Percentiles rank a stretch among this genome's conserved stretches.
These are phyloP conservation scores for Odocoileus hemionus DNA, from an alignment of 2,113 vertebrate genomes.

Conservation along the genomic window DNA sequence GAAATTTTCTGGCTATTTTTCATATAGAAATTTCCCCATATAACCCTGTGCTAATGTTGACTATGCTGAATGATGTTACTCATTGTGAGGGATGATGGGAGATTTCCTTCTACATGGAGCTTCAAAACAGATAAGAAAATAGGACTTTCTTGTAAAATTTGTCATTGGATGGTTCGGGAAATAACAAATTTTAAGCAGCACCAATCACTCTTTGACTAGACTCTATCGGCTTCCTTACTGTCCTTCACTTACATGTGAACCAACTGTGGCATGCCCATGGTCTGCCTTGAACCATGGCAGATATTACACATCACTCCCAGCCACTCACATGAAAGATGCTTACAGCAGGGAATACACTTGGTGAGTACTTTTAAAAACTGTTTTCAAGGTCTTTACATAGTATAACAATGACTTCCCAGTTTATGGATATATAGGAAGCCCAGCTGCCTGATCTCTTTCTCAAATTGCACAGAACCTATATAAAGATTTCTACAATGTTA, in stretches of 20 bases:
- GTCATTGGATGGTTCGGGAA: slow-evolving; percentile 11
- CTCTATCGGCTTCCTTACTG: neutral
- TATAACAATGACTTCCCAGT: neutral
- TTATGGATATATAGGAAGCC: neutral
- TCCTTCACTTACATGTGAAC: neutral
- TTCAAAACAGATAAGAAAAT: slow-evolving; percentile 23
- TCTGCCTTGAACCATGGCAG: neutral
- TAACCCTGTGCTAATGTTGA: neutral
- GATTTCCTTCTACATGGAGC: neutral
- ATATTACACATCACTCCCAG: neutral
- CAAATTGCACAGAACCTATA: slow-evolving; percentile 17
- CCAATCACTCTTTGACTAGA: neutral
- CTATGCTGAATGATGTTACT: neutral
- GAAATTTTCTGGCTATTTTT: neutral
- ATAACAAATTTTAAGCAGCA: slow-evolving; percentile 27
- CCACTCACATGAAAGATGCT: neutral
- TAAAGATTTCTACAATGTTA: neutral
- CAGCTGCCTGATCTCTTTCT: neutral
- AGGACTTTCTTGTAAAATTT: neutral
- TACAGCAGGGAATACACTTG: neutral
- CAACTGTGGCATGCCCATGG: too few species aligned
- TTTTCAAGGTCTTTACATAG: neutral
- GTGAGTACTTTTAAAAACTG: neutral
- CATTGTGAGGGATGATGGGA: neutral
- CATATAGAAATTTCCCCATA: neutral